Conservation (phyloP, 2,888 invertebrate species). For the Formica aserva region DNA sequence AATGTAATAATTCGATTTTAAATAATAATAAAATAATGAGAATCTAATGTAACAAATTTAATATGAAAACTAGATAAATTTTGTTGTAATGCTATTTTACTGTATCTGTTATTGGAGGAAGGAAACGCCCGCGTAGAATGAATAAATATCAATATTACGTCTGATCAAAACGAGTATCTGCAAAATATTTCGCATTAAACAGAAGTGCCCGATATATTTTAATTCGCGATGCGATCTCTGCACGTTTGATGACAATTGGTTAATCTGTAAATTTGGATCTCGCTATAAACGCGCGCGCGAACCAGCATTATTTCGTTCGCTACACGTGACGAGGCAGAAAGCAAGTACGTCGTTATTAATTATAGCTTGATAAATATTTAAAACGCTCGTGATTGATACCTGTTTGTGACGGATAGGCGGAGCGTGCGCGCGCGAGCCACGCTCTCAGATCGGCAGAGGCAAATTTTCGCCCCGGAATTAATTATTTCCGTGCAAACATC, state of each 20-base stretch:
- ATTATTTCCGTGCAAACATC: constrained; percentile 83
- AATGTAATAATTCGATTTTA: constrained; percentile 8
- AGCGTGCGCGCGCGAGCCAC: constrained; percentile 41
- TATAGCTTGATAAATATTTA: constrained; percentile 79
- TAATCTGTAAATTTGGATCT: constrained; percentile 43
- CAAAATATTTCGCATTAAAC: constrained; percentile 44
- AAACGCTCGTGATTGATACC: constrained; percentile 79
- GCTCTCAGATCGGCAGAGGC: constrained; percentile 69
- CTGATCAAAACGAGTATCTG: background rate
- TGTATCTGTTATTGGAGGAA: background rate
- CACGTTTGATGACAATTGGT: constrained; percentile 45
- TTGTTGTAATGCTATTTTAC: background rate
- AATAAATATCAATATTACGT: constrained; percentile 26
- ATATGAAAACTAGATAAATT: background rate
- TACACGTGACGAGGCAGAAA: constrained; percentile 41
- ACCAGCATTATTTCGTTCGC: constrained; percentile 16
- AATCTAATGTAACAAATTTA: background rate
- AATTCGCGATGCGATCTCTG: constrained; percentile 22
- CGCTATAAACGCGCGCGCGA: background rate
- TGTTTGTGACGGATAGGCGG: constrained; percentile 71
- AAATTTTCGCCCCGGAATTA: constrained; percentile 78
- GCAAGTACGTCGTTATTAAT: constrained; percentile 77
- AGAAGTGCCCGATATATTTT: constrained; percentile 24
- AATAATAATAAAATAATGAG: background rate
- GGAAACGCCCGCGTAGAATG: background rate